Base-by-base conservation (phyloP, 2,888 invertebrate genomes). In the Rhodophaea formosa region DNA sequence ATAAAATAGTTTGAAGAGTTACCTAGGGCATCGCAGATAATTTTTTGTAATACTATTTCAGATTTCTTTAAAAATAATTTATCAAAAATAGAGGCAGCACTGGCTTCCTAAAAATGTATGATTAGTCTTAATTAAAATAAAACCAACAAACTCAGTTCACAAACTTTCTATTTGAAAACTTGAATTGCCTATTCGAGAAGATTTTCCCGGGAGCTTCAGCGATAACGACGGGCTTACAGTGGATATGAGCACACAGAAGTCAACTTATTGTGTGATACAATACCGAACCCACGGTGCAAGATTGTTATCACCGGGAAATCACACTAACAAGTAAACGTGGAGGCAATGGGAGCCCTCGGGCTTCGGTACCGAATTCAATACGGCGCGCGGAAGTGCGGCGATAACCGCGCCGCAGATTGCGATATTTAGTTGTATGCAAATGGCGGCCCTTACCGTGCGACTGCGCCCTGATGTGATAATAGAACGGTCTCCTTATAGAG, bases 401-500 rank as follows among this genome's bases (percentile, higher is more conserved):
- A 43, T 79, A 86, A 88, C 87, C 66, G 74, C 75, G 65, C 75
- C 75, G 81, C 71, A 83, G 82, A 88, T 88, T 88, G 83, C 80
- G 87, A 88, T 89, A 84, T 84, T 84, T 85, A 78, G 88, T 88
- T 90, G 88, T 90, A 90, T 91, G 91, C 88, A 84, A 89, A 91
- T 90, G 71, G 75, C 69, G 78, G 76, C 82, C 82, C 82, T 86
- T 86, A 84, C 84, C 86, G 85, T 86, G 86, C 84, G 85, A 85
- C 86, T 75, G 77, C 71, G 67, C 68, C 71, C 81, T 87, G 88
- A 90, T 89, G 89, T 86, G 86, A 88, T 90, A 88, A 89, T 89
- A 89, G 84, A 79, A 80, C 77, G 72, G 76, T 67, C 79, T 77
- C 87, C 88, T 80, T 89, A 88, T 87, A 88, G 83, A 87, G 87